phyloP scores from a whole-genome alignment of 1,140 invertebrate species.

The Drosophila mauritiana region DNA sequence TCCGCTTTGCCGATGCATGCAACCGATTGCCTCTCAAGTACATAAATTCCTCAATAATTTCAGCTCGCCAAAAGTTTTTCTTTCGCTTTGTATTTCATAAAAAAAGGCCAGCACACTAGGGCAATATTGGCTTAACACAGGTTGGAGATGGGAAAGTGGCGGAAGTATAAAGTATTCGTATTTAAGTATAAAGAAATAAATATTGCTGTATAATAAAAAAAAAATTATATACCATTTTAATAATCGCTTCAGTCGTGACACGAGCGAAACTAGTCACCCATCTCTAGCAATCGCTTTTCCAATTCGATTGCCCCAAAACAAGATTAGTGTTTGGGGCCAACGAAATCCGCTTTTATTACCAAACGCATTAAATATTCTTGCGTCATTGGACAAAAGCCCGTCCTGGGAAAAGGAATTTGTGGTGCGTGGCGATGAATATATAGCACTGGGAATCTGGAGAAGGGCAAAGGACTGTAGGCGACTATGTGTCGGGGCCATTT shows the following conservation, averaged over 20 bases:
- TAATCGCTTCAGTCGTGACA: neutral
- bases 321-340: conserved; percentile 67
- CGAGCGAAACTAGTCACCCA: neutral
- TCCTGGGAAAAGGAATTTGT: conserved; percentile 31
- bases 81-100: conserved; percentile 58
- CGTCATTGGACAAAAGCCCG: conserved; percentile 56
- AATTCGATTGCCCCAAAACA: conserved; percentile 63
- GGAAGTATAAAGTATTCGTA: too few relatives aligned
- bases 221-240: too few relatives aligned
- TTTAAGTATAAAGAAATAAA: neutral
- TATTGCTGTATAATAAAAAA: neutral
- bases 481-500: conserved; percentile 39
- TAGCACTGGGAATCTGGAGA: conserved; percentile 4
- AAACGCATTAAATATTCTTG: conserved; percentile 76
- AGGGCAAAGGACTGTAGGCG: neutral
- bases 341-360: conserved; percentile 77
- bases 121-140: conserved; percentile 1
- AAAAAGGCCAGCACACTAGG: conserved; percentile 25
- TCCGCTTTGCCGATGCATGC: conserved; percentile 54
- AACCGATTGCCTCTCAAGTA: conserved; percentile 67
- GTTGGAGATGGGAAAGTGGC: neutral
- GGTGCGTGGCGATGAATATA: conserved; percentile 23
- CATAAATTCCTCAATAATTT: conserved; percentile 64
- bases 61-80: conserved; percentile 41
- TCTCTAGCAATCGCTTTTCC: conserved; percentile 1